Conservation (phyloP, 2,797 vertebrate species). For the Muscicapa comitata region DNA sequence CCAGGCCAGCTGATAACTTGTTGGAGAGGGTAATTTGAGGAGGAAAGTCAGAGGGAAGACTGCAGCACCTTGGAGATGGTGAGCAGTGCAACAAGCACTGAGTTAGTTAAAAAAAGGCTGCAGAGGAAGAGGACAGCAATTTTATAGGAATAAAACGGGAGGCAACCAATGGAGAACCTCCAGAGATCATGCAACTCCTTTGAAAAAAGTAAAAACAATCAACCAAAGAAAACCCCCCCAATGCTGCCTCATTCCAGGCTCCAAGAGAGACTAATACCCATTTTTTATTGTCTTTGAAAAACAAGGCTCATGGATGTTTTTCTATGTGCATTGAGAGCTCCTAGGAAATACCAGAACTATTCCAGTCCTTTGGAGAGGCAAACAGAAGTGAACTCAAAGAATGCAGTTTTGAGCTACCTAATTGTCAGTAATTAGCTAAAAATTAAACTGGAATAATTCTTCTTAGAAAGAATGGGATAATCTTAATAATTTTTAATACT, state of each 20-base stretch:
- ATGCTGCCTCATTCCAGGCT: not conserved
- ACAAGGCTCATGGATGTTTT: not conserved
- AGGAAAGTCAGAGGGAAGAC: not conserved
- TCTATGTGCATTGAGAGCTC: not conserved
- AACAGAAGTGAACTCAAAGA: not conserved
- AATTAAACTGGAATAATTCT: not conserved
- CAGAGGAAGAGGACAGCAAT: not conserved
- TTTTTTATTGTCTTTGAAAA: not conserved
- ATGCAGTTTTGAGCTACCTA: not conserved
- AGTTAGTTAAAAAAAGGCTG: not conserved
- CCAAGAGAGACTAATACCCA: accelerated
- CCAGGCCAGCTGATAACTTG: not conserved
- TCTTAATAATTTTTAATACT: not conserved
- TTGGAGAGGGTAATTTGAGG: not conserved
- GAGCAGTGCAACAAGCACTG: not conserved
- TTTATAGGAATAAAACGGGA: not conserved
- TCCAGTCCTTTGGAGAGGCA: not conserved
- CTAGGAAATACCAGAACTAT: not conserved
- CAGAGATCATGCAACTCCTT: not conserved
- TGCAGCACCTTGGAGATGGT: not conserved
- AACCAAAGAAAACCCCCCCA: accelerated
- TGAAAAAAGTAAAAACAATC: not conserved
- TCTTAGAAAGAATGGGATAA: accelerated
- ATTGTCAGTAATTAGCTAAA: not conserved
- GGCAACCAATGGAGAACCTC: not conserved